These are phyloP conservation scores for Glyphotaelius pellucidus DNA, from an alignment of 2,888 invertebrate species.

Conservation along the genomic window DNA sequence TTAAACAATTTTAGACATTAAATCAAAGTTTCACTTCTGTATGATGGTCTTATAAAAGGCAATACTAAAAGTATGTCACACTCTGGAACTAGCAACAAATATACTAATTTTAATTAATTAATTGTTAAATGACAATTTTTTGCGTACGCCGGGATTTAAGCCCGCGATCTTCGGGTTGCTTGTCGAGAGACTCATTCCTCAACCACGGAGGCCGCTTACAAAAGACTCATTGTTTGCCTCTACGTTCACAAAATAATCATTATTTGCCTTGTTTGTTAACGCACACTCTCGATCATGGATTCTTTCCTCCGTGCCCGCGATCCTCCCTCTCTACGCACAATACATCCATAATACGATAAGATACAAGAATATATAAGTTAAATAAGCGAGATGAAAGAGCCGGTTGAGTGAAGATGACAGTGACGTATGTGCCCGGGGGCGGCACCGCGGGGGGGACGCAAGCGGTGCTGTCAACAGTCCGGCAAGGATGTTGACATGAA, in stretches of 20 bases:
- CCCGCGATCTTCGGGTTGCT: too few relatives aligned
- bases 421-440: neutral
- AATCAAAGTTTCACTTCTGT: too few relatives aligned
- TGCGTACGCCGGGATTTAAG: too few relatives aligned
- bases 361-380: neutral
- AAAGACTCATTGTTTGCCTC: neutral
- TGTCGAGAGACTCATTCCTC: too few relatives aligned
- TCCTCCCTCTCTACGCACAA: neutral
- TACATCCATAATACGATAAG: neutral
- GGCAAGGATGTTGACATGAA: slow-evolving; percentile 62
- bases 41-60: too few relatives aligned
- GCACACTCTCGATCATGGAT: neutral
- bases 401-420: slow-evolving; percentile 9
- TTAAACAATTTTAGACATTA: too few relatives aligned
- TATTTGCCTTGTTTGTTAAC: neutral
- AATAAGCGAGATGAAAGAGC: neutral
- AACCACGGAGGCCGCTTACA: too few relatives aligned
- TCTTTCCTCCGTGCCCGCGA: neutral
- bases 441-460: neutral
- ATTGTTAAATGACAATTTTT: too few relatives aligned
- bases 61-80: too few relatives aligned
- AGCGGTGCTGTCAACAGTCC: slow-evolving; percentile 55
- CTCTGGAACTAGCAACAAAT: too few relatives aligned
- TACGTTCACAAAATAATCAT: neutral
- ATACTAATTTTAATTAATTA: too few relatives aligned